These are phyloP conservation scores for Seriola dumerili DNA, from an alignment of 2,113 vertebrate species.

Conservation along the genomic window DNA sequence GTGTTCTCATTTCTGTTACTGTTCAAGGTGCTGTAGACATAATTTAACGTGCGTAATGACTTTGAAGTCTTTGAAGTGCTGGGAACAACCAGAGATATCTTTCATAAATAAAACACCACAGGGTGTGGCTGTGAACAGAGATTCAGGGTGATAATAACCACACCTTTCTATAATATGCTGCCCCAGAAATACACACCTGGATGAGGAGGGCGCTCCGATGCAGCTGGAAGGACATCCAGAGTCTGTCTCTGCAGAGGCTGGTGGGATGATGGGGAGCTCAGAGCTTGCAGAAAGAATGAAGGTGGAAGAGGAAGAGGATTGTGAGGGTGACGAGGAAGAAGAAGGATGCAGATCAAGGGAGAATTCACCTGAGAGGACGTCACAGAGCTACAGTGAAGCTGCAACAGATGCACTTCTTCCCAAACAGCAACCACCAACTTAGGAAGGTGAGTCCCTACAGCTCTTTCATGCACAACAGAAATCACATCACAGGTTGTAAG, in stretches of 20 bases:
- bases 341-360: conserved; percentile 21
- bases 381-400: conserved; percentile 33
- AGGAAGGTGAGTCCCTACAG: conserved; percentile 68
- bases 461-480: not conserved
- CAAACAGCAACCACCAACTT: conserved; percentile 32
- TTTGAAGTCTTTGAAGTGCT: conserved; percentile 36
- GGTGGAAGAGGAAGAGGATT: conserved; percentile 22
- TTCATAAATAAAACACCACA: not conserved
- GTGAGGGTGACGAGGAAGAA: conserved; percentile 8
- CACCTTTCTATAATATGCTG: not conserved
- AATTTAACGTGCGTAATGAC: conserved; percentile 28
- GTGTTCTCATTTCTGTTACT: not conserved
- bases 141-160: conserved; percentile 22
- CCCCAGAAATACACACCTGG: conserved; percentile 73
- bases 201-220: conserved; percentile 80
- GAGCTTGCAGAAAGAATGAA: conserved; percentile 57
- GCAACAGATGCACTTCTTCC: conserved; percentile 54
- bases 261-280: conserved; percentile 83
- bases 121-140: conserved; percentile 39
- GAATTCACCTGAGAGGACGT: conserved; percentile 31
- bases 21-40: not conserved
- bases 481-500: not conserved
- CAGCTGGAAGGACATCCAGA: conserved; percentile 82
- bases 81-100: conserved; percentile 3
- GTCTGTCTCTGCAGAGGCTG: conserved; percentile 78